Evolutionary conservation across 2,797 vertebrate species (phyloP), one percentile per base, ranked within the genome.

Genomic region (Clangula hyemalis): DNA sequence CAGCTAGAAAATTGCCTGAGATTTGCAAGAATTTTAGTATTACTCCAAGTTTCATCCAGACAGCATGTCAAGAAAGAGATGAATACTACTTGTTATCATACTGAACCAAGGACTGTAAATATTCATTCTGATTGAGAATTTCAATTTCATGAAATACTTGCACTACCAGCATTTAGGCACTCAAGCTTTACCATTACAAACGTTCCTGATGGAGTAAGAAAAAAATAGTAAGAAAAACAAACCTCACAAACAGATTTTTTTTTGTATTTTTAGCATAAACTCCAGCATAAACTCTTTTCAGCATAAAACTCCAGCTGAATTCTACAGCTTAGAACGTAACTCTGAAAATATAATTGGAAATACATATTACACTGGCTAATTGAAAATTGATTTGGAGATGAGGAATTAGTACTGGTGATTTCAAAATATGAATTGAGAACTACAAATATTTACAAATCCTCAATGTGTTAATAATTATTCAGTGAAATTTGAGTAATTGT

Each of bases 401-500:
- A 86, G 11, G 47, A 86, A 81, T 72, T 93, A 87, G 12, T 83
- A 74, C 18, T 69, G 0, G 0, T 27, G 69, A 74, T 90, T 93
- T 92, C 53, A 85, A 92, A 93, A 62, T 54, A 62, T 1, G 1
- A 93, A 69, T 47, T 27, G 30, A 78, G 69, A 95, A 85, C 51
- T 74, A 91, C 75, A 92, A 91, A 89, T 95, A 92, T 87, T 95
- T 94, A 80, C 76, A 85, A 93, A 85, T 88, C 49, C 14, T 90
- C 72, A 62, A 25, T 83, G 39, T 62, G 38, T 65, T 87, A 94
- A 91, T 87, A 92, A 96, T 70, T 86, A 93, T 94, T 94, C 82
- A 75, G 56, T 78, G 73, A 92, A 88, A 86, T 88, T 70, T 86
- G 58, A 91, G 60, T 91, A 93, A 87, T 76, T 94, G 70, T 78